Conservation (phyloP, 53 echinoderm and acorn worm species). For the Zoroaster sp. region DNA sequence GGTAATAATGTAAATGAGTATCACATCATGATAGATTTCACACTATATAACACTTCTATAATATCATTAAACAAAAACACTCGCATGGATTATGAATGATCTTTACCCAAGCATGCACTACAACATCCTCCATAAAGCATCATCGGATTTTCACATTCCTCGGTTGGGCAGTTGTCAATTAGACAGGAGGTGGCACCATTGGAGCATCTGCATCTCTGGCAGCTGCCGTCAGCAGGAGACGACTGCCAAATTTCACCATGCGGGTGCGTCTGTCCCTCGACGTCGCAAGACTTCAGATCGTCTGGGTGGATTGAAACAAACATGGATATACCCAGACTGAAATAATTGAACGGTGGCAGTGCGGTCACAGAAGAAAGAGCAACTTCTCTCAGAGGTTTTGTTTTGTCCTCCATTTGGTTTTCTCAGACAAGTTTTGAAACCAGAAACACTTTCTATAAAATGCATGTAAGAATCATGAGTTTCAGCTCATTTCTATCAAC, state of each 20-base stretch:
- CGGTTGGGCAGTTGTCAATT: conserved; percentile 19
- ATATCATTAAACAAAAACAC: neutral
- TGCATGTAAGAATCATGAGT: too few relatives aligned
- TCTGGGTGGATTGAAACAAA: neutral
- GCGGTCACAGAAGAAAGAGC: too few relatives aligned
- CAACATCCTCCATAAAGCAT: conserved; percentile 10
- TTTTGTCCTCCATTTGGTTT: too few relatives aligned
- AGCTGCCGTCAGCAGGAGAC: neutral
- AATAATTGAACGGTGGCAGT: too few relatives aligned
- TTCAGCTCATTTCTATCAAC: too few relatives aligned
- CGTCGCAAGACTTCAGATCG: neutral
- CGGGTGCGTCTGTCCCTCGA: neutral
- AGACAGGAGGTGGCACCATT: conserved; percentile 29
- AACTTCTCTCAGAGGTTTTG: too few relatives aligned
- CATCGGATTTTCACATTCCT: conserved; percentile 26
- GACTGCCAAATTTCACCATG: neutral
- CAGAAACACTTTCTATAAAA: too few relatives aligned
- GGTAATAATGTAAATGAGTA: neutral
- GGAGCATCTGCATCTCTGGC: neutral
- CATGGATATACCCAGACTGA: too few relatives aligned
- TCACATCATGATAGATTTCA: neutral
- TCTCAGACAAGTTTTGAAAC: too few relatives aligned
- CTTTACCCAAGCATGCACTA: conserved; percentile 34
- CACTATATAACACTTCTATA: neutral
- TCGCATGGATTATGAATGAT: neutral